Base-by-base conservation (phyloP, 2,888 invertebrate species). In the Xylocampa areola region DNA sequence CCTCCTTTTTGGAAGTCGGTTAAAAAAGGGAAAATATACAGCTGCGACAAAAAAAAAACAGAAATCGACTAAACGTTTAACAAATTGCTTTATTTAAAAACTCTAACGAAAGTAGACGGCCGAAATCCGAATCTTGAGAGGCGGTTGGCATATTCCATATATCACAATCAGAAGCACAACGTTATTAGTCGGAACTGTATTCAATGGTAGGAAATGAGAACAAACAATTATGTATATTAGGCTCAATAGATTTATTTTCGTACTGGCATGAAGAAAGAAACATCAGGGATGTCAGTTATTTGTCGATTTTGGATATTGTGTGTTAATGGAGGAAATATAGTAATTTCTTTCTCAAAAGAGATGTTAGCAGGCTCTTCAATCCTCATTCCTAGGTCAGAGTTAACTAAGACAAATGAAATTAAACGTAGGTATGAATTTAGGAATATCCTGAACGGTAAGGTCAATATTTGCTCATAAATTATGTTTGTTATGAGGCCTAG, bases 171-270 rank as follows among this genome's bases (percentile, higher is more conserved):
- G 21, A 17, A 45, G 25, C 54, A 60, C 62, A 44, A 63, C 49
- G 37, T 59, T 59, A 72, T 69, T 66, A 68, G 54, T 44, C 47
- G 51, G 65, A 65, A 37, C 49, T 27, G 41, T 57, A 50, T 53
- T 50, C 55, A 52, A 64, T 27, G 32, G 36, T 60, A 39, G 64
- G 60, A 74, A 76, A 74, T 67, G 73, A 69, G 70, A 60, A 69
- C 51, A 67, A 68, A 71, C 59, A 58, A 66, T 66, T 75, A 73
- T 65, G 60, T 60, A 55, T 63, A 63, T 54, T 60, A 65, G 59
- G 55, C 48, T 35, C 29, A 51, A 43, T 43, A 61, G 43, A 63
- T 68, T 68, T 68, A 59, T 73, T 55, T 53, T 16, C 50, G 39
- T 36, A 27, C 16, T 29, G 51, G 41, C 44, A 51, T 69, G 36